These are phyloP conservation scores for Rhysida immarginata DNA, from an alignment of 1,140 invertebrate genomes.

Conservation along the genomic window DNA sequence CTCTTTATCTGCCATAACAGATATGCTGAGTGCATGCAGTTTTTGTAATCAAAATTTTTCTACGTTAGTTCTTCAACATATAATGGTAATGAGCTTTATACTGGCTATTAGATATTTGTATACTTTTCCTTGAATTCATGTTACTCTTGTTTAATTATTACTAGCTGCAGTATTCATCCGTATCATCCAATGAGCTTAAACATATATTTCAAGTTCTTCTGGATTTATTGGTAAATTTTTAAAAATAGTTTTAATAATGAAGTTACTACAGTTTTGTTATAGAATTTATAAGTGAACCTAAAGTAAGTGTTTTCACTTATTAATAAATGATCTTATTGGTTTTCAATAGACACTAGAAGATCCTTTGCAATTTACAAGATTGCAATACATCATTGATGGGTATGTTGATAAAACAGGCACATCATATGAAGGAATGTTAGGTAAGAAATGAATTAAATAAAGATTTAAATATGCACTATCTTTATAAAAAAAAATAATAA, in stretches of 20 bases:
- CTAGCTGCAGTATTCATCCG: constrained; percentile 29
- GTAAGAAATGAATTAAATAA: constrained; percentile 19
- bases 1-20: constrained; percentile 20
- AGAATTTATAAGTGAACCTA: too few relatives aligned
- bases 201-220: constrained; percentile 28
- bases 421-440: constrained; percentile 29
- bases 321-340: too few relatives aligned
- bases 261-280: too few relatives aligned
- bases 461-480: constrained; percentile 1
- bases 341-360: constrained; percentile 28
- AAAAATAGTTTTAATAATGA: too few relatives aligned
- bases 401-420: constrained; percentile 23
- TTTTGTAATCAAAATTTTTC: constrained; percentile 31
- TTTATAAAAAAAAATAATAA: too few relatives aligned
- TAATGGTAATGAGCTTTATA: constrained; percentile 25
- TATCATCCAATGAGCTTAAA: constrained; percentile 34
- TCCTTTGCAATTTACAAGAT: constrained; percentile 25
- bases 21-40: constrained; percentile 30
- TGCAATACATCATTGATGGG: constrained; percentile 32
- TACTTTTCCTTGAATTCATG: constrained; percentile 3
- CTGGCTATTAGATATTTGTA: neutral
- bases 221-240: constrained; percentile 31
- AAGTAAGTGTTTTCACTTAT: too few relatives aligned
- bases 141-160: constrained; percentile 1
- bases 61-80: constrained; percentile 25